Evolutionary conservation across 2,797 vertebrate species (phyloP).

Genomic region (Myiotriccus ornatus): DNA sequence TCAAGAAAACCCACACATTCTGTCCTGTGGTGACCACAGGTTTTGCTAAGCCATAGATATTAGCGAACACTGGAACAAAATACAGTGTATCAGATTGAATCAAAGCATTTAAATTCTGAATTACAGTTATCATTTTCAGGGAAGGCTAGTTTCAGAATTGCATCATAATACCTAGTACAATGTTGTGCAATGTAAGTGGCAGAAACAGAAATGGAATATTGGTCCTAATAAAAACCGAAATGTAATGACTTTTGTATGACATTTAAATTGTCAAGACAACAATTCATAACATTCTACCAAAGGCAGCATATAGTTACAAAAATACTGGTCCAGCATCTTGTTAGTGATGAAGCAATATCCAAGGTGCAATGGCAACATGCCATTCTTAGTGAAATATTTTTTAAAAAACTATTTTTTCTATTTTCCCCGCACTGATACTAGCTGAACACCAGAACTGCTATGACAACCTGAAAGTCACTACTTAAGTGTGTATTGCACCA

Average conservation of each 20-base stretch:
- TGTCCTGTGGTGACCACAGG: conserved; percentile 52
- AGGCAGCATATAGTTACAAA: conserved; percentile 38
- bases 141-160: conserved; percentile 45
- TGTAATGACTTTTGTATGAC: conserved; percentile 32
- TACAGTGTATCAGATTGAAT: conserved; percentile 60
- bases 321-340: conserved; percentile 51
- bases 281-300: conserved; percentile 45
- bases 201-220: conserved; percentile 51
- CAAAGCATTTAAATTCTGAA: conserved; percentile 49
- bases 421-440: neutral
- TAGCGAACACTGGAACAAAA: conserved; percentile 63
- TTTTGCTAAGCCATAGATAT: conserved; percentile 54
- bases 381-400: conserved; percentile 46
- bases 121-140: conserved; percentile 53
- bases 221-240: conserved; percentile 46
- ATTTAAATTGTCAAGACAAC: conserved; percentile 43
- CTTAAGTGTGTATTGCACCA: neutral
- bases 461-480: conserved; percentile 2
- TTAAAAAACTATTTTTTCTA: conserved; percentile 36
- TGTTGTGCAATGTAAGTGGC: conserved; percentile 41
- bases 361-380: conserved; percentile 14
- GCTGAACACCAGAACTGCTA: conserved; percentile 21
- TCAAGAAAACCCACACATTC: conserved; percentile 67
- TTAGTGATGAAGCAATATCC: conserved; percentile 65
- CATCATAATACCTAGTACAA: conserved; percentile 44